Conservation (phyloP, 2,888 invertebrate genomes). For the Ophion costatus region DNA sequence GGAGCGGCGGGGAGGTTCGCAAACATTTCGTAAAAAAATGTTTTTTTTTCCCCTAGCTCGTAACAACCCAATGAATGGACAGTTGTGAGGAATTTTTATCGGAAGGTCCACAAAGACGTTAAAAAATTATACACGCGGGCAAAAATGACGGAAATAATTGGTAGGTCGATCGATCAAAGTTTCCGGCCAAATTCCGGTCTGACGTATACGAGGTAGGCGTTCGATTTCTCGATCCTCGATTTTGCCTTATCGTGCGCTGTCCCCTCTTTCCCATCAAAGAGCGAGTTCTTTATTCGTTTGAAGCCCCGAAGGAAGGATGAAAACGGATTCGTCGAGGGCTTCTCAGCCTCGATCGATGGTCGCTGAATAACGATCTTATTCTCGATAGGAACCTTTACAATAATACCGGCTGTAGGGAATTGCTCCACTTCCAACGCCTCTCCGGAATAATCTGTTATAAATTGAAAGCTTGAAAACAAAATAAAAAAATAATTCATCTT, state of each 20-base stretch:
- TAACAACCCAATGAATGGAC: too few species aligned
- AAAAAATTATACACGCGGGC: too few species aligned
- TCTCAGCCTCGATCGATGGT: conserved; percentile 69
- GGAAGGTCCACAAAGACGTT: too few species aligned
- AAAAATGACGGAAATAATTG: neutral
- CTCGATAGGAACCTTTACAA: conserved; percentile 74
- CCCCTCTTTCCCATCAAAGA: conserved; percentile 65
- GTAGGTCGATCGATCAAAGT: conserved; percentile 35
- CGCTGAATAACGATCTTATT: conserved; percentile 75
- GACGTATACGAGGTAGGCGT: conserved; percentile 55
- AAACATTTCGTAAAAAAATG: conserved; percentile 12
- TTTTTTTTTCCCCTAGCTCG: too few species aligned
- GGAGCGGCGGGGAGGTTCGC: neutral
- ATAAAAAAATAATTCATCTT: conserved; percentile 22
- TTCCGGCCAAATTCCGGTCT: conserved; percentile 49
- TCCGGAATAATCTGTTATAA: conserved; percentile 43
- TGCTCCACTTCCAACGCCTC: conserved; percentile 17
- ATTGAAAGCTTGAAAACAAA: conserved; percentile 45
- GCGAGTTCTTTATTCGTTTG: conserved; percentile 70
- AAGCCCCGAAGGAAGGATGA: conserved; percentile 72
- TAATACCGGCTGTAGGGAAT: conserved; percentile 58
- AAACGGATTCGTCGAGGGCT: conserved; percentile 66
- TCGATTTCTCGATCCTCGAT: conserved; percentile 37
- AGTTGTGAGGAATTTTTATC: too few species aligned
- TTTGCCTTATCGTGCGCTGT: conserved; percentile 13